phyloP scores from a whole-genome alignment of 2,113 vertebrate genomes.

The Perognathus longimembris region DNA sequence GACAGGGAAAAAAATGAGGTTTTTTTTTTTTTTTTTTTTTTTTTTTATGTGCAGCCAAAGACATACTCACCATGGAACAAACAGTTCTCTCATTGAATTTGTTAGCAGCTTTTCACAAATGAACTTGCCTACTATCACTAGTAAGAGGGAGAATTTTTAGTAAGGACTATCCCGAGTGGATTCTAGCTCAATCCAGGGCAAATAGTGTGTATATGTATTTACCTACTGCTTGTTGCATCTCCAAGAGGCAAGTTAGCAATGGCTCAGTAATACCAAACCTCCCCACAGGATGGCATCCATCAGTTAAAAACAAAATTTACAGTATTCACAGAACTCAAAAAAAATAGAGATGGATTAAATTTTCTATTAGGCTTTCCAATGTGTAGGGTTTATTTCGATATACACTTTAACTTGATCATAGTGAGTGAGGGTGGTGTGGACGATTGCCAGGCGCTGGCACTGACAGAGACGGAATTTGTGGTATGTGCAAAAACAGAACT shows the following conservation, averaged over 20 bases:
- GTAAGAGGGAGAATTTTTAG: not conserved
- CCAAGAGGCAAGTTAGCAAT: not conserved
- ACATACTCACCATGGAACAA: not conserved
- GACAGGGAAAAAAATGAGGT: no score
- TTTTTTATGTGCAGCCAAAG: slow-evolving; percentile 70
- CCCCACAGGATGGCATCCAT: slow-evolving; percentile 87
- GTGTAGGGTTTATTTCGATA: slow-evolving; percentile 67
- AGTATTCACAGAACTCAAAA: not conserved
- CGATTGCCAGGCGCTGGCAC: slow-evolving; percentile 39
- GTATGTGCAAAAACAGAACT: slow-evolving; percentile 30
- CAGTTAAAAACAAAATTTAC: slow-evolving; percentile 73
- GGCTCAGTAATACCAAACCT: slow-evolving; percentile 63
- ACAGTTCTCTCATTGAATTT: not conserved
- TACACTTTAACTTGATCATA: slow-evolving; percentile 55
- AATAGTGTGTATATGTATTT: not conserved
- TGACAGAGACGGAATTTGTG: not conserved
- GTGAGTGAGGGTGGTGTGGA: not conserved
- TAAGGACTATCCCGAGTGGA: slow-evolving; percentile 30
- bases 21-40: no score
- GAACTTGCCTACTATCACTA: not conserved
- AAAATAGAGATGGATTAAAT: not conserved
- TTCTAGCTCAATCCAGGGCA: not conserved
- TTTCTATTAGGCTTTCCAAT: slow-evolving; percentile 17
- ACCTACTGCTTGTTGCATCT: not conserved
- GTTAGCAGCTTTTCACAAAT: not conserved